Evolutionary conservation across 2,888 invertebrate species (phyloP).

Genomic region (Andrena hattorfiana): DNA sequence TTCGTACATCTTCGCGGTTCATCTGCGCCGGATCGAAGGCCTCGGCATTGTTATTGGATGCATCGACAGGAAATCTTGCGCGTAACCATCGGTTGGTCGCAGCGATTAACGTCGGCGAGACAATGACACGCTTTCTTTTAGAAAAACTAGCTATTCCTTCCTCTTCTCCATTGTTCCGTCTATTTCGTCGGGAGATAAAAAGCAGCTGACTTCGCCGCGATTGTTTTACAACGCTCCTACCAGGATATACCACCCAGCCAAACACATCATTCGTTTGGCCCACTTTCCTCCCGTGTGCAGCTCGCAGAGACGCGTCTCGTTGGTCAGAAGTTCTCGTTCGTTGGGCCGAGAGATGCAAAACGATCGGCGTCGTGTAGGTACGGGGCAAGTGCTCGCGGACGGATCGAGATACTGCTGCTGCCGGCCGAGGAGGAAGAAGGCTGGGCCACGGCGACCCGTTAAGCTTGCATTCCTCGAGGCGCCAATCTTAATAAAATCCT

Average conservation of each 20-base stretch:
- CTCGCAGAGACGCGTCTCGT: not conserved
- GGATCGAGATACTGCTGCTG: constrained; percentile 23
- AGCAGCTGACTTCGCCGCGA: not conserved
- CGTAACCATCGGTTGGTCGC: constrained; percentile 7
- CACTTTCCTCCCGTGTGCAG: not conserved
- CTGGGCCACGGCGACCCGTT: constrained; percentile 60
- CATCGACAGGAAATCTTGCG: constrained; percentile 8
- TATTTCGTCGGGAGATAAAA: not conserved
- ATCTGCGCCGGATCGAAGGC: constrained; percentile 19
- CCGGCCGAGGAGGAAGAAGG: constrained; percentile 33
- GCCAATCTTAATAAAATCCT: constrained; percentile 69
- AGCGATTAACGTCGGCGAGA: constrained; percentile 6
- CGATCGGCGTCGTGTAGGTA: constrained; percentile 1
- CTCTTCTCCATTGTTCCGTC: too few species aligned
- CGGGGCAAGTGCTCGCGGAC: constrained; percentile 28
- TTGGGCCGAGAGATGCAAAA: not conserved
- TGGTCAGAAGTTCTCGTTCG: too few species aligned
- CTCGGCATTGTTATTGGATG: constrained; percentile 11
- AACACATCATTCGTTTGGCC: not conserved
- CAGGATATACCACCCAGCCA: not conserved
- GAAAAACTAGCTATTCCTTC: not conserved
- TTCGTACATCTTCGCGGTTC: constrained; percentile 36
- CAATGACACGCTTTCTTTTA: not conserved
- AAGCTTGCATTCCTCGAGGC: constrained; percentile 63
- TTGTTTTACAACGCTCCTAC: not conserved